phyloP scores from a whole-genome alignment of 2,113 vertebrate species.

The Azemiops feae region DNA sequence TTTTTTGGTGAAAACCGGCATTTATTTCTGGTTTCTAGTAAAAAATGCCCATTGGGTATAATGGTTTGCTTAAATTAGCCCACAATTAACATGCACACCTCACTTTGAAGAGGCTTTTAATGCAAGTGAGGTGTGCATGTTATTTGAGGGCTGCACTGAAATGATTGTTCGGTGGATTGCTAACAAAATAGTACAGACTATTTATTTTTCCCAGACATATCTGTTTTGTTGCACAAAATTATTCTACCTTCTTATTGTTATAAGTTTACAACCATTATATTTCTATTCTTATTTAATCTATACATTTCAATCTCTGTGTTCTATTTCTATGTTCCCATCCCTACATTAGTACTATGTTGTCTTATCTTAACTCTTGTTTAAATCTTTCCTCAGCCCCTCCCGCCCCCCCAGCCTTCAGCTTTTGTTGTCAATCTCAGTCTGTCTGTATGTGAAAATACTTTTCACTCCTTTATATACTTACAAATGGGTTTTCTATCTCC shows the following conservation, averaged over 20 bases:
- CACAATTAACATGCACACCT: background rate
- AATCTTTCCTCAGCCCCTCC: background rate
- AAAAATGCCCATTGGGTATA: background rate
- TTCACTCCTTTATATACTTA: background rate
- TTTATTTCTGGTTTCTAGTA: background rate
- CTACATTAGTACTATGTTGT: background rate
- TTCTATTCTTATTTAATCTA: background rate
- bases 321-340: background rate
- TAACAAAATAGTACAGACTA: background rate
- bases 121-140: background rate
- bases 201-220: background rate
- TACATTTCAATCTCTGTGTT: background rate
- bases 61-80: background rate
- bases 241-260: background rate
- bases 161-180: background rate
- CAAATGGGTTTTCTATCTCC: background rate
- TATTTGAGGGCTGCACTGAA: background rate
- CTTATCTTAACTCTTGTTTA: background rate
- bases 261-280: background rate
- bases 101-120: background rate
- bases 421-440: background rate
- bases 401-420: background rate
- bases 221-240: background rate
- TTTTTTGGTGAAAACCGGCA: background rate
- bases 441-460: background rate